Base-by-base conservation (phyloP, 2,888 invertebrate genomes). In the Lottia scabra region DNA sequence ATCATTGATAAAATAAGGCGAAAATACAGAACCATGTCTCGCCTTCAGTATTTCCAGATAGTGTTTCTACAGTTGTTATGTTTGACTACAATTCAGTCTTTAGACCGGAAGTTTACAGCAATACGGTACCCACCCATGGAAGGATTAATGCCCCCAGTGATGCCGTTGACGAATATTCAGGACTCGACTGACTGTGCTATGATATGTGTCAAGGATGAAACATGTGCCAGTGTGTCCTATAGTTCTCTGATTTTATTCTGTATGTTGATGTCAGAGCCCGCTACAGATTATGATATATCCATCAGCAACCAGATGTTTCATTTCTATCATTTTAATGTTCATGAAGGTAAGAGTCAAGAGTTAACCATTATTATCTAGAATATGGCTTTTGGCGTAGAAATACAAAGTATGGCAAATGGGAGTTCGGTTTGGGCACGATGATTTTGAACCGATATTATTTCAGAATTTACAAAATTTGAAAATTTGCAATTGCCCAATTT, bases 141-240 rank as follows among this genome's bases (percentile, higher is more conserved):
- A 56, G 56, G 56, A 56, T 10, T 23, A 10, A 56, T 23, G 23
- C 56, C 56, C 3, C 56, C 56, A 12, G 23, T 56, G 56, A 16
- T 15, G 12, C 56, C 56, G 13, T 10, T 56, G 13, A 19, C 19
- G 12, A 13, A 23, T 4, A 3, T 56, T 56, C 19, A 19, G 12
- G 56, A 23, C 19, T 8, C 8, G 15, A 56, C 13, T 0, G 70
- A 70, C n/a, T 70, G 70, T 48, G 70, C 70, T 19, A 48, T 70
- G 64, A 1, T 65, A 5, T 70, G 70, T 23, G 12, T 46, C 15
- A 30, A 46, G 27, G 70, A 70, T 48, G 70, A 48, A 45, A 70
- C 70, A 12, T 70, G 70, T 30, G 65, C 70, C 2, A 43, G 45
- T 27, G 45, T 65, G n/a, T 64, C 70, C 8, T 44, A 69, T 26